Evolutionary conservation across 2,888 invertebrate genomes (phyloP).

Genomic region (Digitonthophagus gazella): DNA sequence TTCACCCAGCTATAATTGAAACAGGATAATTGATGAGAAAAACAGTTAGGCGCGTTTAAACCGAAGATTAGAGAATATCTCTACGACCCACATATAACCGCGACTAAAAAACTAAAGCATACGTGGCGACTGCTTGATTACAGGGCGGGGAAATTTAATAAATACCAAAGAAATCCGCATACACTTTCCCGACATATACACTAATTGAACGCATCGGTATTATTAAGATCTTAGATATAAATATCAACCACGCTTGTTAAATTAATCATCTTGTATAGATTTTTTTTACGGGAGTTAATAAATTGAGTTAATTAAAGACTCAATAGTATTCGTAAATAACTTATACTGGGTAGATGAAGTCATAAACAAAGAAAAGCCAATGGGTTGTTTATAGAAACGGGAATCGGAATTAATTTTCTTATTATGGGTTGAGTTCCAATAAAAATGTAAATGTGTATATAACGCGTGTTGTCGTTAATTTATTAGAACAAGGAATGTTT

Average conservation of each 20-base stretch:
- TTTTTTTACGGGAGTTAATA: background rate
- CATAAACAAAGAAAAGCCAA: background rate
- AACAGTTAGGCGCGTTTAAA: background rate
- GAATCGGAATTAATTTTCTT: background rate
- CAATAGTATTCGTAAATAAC: background rate
- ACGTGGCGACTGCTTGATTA: background rate
- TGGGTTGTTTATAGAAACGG: background rate
- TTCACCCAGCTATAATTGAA: background rate
- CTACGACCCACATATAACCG: background rate
- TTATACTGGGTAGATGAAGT: background rate
- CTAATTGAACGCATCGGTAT: background rate
- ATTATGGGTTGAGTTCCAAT: no score
- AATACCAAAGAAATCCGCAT: background rate
- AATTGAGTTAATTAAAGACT: background rate
- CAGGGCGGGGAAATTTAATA: background rate
- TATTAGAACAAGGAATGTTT: no score
- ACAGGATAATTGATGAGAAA: background rate
- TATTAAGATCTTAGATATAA: background rate
- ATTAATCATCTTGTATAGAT: no score
- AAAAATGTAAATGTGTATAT: no score
- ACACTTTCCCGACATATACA: background rate
- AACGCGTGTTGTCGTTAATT: no score
- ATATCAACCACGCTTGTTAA: no score
- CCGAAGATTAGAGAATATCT: background rate
- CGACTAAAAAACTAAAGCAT: background rate